phyloP scores from a whole-genome alignment of 2,888 invertebrate species.

The Stenotaenia linearis region DNA sequence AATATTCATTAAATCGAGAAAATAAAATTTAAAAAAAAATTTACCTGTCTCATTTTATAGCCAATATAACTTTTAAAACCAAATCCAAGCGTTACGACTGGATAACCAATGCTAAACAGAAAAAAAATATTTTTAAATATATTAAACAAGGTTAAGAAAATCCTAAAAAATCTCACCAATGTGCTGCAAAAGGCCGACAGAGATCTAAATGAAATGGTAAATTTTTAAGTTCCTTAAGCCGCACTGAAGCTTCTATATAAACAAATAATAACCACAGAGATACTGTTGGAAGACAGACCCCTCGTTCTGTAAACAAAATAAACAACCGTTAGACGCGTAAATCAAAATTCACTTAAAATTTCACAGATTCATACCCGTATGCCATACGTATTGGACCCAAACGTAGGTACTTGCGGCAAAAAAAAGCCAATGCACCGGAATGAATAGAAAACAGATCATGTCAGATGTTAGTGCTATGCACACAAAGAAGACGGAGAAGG shows the following conservation, averaged over 20 bases:
- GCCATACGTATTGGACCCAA: conserved; percentile 98
- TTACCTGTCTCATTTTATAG: conserved; percentile 72
- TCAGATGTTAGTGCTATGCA: conserved; percentile 96
- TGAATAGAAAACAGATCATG: conserved; percentile 97
- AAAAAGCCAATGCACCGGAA: conserved; percentile 95
- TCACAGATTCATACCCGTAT: conserved; percentile 64
- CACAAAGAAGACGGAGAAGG: conserved; percentile 96
- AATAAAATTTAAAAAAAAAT: conserved; percentile 37
- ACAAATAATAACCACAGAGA: conserved; percentile 89
- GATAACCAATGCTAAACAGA: conserved; percentile 72
- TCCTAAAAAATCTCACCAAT: conserved; percentile 61
- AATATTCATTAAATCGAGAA: background rate
- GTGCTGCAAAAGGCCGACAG: conserved; percentile 92
- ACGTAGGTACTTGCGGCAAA: conserved; percentile 98
- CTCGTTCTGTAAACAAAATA: conserved; percentile 61
- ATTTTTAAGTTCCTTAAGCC: conserved; percentile 70
- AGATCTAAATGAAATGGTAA: conserved; percentile 81
- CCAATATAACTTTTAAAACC: conserved; percentile 90
- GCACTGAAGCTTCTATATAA: conserved; percentile 85
- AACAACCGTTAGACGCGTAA: background rate
- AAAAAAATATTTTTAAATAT: background rate
- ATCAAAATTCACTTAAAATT: background rate
- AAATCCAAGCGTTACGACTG: conserved; percentile 90
- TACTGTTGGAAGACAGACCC: conserved; percentile 89
- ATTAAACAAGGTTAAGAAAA: background rate